phyloP scores from a whole-genome alignment of 2,888 invertebrate species.

The Synergus itoensis region DNA sequence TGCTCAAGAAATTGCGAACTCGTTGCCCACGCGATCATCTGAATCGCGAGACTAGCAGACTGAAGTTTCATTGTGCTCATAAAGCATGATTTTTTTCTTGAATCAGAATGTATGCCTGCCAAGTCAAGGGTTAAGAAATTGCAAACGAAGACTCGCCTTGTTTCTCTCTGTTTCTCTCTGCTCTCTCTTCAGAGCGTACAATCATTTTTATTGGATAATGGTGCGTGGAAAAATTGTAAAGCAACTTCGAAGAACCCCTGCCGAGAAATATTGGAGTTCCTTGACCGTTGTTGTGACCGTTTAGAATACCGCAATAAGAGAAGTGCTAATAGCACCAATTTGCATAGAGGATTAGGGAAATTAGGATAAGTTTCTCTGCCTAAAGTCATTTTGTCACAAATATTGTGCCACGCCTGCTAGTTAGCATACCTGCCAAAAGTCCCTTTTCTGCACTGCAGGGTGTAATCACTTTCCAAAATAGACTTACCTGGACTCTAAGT shows the following conservation, averaged over 20 bases:
- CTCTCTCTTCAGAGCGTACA: background rate
- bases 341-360: constrained; percentile 71
- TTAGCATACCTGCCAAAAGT: constrained; percentile 34
- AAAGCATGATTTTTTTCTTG: background rate
- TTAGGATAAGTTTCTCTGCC: constrained; percentile 62
- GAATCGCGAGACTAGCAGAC: background rate
- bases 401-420: constrained; percentile 58
- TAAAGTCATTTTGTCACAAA: constrained; percentile 64
- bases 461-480: background rate
- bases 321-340: constrained; percentile 69
- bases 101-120: constrained; percentile 8
- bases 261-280: constrained; percentile 54
- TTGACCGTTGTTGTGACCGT: constrained; percentile 62
- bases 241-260: constrained; percentile 52
- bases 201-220: constrained; percentile 6
- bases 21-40: background rate
- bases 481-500: background rate
- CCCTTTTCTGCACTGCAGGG: constrained; percentile 12
- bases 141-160: background rate
- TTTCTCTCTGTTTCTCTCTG: background rate
- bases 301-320: constrained; percentile 65
- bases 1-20: background rate
- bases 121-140: constrained; percentile 12
- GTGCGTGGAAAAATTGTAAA: constrained; percentile 45
- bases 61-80: constrained; percentile 6